These are phyloP conservation scores for Rhinogobius similis DNA, from an alignment of 2,113 vertebrate genomes.

Conservation along the genomic window DNA sequence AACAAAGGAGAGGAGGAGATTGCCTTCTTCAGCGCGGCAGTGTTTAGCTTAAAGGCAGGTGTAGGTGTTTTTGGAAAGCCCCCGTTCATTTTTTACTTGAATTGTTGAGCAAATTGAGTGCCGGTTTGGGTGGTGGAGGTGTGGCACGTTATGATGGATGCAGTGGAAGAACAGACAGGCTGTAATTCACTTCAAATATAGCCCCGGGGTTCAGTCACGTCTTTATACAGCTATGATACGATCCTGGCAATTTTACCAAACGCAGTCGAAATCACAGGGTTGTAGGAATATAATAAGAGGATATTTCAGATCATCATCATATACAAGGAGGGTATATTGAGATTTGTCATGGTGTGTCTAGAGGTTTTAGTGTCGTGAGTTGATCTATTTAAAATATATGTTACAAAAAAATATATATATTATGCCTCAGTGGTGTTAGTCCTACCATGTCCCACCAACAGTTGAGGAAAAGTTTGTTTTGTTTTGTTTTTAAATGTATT, in stretches of 20 bases:
- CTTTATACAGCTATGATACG: background rate
- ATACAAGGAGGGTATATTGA: background rate
- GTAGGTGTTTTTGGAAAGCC: conserved; percentile 16
- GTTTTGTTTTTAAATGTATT: too few relatives aligned
- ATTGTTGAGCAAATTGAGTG: conserved; percentile 7
- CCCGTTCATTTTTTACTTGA: conserved; percentile 22
- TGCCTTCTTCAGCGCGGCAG: conserved; percentile 10
- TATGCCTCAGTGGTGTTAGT: too few relatives aligned
- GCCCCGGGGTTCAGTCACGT: background rate
- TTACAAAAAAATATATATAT: too few relatives aligned
- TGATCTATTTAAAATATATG: too few relatives aligned
- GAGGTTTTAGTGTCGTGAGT: background rate
- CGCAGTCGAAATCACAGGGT: background rate
- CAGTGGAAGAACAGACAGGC: conserved; percentile 2
- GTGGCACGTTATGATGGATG: background rate
- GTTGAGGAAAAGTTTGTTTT: too few relatives aligned
- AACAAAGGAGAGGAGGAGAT: background rate
- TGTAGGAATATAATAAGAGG: background rate
- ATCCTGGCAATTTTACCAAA: background rate
- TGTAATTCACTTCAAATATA: conserved; percentile 1
- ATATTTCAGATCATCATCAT: background rate
- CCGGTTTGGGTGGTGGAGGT: background rate
- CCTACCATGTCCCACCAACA: too few relatives aligned
- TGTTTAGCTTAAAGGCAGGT: conserved; percentile 12
- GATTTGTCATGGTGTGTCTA: background rate